phyloP scores from a whole-genome alignment of 2,797 vertebrate genomes.

The Phalanger gymnotis region DNA sequence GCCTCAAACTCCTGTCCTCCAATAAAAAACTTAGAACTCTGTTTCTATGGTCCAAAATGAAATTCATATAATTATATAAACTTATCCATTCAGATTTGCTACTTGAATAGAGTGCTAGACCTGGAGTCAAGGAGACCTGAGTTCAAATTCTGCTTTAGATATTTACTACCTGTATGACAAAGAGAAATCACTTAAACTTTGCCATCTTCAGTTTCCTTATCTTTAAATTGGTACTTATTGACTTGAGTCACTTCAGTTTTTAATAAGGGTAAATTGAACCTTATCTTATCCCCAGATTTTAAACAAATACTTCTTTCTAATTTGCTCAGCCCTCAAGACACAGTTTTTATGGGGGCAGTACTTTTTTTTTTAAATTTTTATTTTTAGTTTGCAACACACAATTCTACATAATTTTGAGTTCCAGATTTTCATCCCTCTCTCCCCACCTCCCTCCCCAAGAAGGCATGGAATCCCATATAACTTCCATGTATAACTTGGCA shows the following conservation, averaged over 20 bases:
- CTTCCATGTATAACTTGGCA: too few relatives aligned
- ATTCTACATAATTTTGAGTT: too few relatives aligned
- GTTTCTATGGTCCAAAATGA: background rate
- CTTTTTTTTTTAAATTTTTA: too few relatives aligned
- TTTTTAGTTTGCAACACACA: too few relatives aligned
- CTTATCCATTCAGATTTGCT: background rate
- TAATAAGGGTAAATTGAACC: background rate
- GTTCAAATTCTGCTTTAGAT: background rate
- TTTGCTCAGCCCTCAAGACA: background rate
- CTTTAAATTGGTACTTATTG: background rate
- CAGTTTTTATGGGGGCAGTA: background rate
- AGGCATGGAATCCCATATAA: too few relatives aligned
- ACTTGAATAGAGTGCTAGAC: background rate
- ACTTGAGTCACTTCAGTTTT: background rate
- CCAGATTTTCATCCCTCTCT: too few relatives aligned
- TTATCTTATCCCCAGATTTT: background rate
- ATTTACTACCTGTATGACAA: background rate
- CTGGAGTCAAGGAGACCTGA: background rate
- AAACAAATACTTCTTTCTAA: background rate
- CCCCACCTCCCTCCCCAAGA: too few relatives aligned
- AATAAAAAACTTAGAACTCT: background rate
- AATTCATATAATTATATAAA: background rate
- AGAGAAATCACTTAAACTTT: background rate
- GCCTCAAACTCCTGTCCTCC: background rate
- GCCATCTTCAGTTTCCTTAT: background rate